Evolutionary conservation across 2,113 vertebrate genomes (phyloP).

Genomic region (Dicentrarchus labrax): DNA sequence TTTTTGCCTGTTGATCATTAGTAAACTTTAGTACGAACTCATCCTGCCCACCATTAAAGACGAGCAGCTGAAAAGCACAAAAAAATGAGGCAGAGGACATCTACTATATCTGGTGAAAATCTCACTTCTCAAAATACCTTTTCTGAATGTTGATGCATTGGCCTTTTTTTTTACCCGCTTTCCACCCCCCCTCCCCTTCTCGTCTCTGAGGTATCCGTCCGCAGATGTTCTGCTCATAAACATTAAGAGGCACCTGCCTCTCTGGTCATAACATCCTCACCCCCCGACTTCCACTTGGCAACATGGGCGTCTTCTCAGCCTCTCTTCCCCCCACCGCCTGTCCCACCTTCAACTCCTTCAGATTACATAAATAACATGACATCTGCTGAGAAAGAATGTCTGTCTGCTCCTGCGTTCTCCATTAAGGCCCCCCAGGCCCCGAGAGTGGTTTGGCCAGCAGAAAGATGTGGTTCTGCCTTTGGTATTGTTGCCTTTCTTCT

Average conservation of each 20-base stretch:
- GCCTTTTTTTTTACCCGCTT: slow-evolving; percentile 40
- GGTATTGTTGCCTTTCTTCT: slow-evolving; percentile 45
- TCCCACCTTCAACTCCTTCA: slow-evolving; percentile 65
- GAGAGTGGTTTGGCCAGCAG: slow-evolving; percentile 58
- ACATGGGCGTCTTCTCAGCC: slow-evolving; percentile 25
- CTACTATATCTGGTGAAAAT: slow-evolving; percentile 37
- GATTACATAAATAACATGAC: slow-evolving; percentile 83
- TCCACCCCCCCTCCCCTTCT: slow-evolving; percentile 35
- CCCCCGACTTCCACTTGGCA: slow-evolving; percentile 74
- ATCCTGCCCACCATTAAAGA: neutral
- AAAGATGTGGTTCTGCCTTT: slow-evolving; percentile 46
- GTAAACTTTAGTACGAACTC: neutral
- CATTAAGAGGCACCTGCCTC: slow-evolving; percentile 77
- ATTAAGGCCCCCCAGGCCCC: slow-evolving; percentile 64
- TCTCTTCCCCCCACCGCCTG: neutral
- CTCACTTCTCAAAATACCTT: slow-evolving; percentile 55
- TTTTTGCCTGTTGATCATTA: neutral
- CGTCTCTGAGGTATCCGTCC: slow-evolving; percentile 66
- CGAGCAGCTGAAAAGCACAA: neutral
- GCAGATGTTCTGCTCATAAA: slow-evolving; percentile 81
- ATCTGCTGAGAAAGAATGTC: slow-evolving; percentile 79
- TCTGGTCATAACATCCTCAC: slow-evolving; percentile 80
- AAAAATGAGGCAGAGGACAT: neutral
- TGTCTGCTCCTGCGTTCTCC: slow-evolving; percentile 77
- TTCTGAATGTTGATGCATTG: slow-evolving; percentile 48